Percentiles rank a stretch among this genome's conserved stretches.
Evolutionary conservation across 2,888 invertebrate species (phyloP).

Genomic region (Synergus itoensis): DNA sequence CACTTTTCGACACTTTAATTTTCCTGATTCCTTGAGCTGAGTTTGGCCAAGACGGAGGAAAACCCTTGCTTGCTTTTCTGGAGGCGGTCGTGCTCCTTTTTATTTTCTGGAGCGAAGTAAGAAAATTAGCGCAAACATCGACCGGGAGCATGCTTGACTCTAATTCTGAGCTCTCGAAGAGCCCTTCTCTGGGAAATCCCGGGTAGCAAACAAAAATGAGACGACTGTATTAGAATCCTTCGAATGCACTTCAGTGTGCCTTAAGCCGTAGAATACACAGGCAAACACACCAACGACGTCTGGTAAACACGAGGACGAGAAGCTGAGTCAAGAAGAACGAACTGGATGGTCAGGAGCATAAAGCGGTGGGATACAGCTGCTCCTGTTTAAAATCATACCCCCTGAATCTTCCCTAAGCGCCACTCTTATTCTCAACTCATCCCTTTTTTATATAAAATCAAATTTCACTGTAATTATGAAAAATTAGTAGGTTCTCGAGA

Average conservation of each 20-base stretch:
- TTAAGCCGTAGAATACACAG: constrained; percentile 46
- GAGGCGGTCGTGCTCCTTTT: constrained; percentile 5
- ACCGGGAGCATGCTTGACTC: constrained; percentile 25
- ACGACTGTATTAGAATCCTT: constrained; percentile 61
- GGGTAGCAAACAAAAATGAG: constrained; percentile 63
- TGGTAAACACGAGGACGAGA: constrained; percentile 40
- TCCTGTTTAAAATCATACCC: constrained; percentile 47
- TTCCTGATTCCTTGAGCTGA: neutral
- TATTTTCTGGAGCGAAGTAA: constrained; percentile 27
- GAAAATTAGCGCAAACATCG: constrained; percentile 38
- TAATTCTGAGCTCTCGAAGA: constrained; percentile 32
- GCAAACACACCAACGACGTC: constrained; percentile 42
- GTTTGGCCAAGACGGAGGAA: neutral
- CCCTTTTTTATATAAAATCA: constrained; percentile 23
- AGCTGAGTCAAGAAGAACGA: constrained; percentile 39
- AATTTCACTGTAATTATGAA: neutral
- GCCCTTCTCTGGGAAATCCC: constrained; percentile 62
- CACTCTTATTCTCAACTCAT: constrained; percentile 48
- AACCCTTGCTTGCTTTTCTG: constrained; percentile 10
- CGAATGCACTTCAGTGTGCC: constrained; percentile 48
- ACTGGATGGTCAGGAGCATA: constrained; percentile 48
- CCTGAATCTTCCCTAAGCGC: constrained; percentile 50
- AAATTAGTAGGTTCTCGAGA: neutral
- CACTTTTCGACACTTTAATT: constrained; percentile 39
- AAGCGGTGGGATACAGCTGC: constrained; percentile 54